Evolutionary conservation across 2,888 invertebrate species (phyloP), one percentile per base, ranked within the genome.

Genomic region (Ophion ellenae): DNA sequence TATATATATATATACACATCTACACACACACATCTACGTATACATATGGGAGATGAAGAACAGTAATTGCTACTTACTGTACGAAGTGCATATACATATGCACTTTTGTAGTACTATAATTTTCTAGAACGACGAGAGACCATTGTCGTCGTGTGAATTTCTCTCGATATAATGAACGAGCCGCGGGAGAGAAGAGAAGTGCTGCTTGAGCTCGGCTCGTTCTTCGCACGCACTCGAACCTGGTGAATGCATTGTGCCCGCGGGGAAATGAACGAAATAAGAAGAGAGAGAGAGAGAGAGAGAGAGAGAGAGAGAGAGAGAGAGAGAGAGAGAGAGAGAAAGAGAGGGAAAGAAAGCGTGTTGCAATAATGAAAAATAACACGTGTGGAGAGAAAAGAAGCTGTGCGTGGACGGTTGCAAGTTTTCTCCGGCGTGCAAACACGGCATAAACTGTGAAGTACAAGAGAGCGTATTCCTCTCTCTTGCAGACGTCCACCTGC

Each of bases 81-180:
- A 66, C 45, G 14, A 14, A 4, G 20, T 10, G 57, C 4, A n/a
- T 24, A 74, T 10, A 64, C 45, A 66, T 11, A 24, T 71, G 57
- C 28, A 64, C 64, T 70, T 74, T 63, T 75, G 57, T 70, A 63
- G 71, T 45, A 76, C 84, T 80, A 81, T 81, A 84, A 83, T 80
- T 86, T 77, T 80, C 76, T 80, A 69, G 59, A 79, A 79, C 75
- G 69, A 79, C 63, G 79, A 70, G 67, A 63, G 79, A 20, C 63
- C 64, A 79, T 84, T 85, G 85, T 86, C 85, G 69, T 77, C 82
- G 82, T 86, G 85, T 88, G 85, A 86, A 88, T 88, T 87, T 87
- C 82, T 88, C 86, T 85, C 70, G 80, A 84, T 84, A 86, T 84
- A 87, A 80, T 80, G 78, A 75, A 79, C 82, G 77, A 74, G 40